These are phyloP conservation scores for Phlogophora meticulosa DNA, from an alignment of 2,888 invertebrate species.

Conservation along the genomic window DNA sequence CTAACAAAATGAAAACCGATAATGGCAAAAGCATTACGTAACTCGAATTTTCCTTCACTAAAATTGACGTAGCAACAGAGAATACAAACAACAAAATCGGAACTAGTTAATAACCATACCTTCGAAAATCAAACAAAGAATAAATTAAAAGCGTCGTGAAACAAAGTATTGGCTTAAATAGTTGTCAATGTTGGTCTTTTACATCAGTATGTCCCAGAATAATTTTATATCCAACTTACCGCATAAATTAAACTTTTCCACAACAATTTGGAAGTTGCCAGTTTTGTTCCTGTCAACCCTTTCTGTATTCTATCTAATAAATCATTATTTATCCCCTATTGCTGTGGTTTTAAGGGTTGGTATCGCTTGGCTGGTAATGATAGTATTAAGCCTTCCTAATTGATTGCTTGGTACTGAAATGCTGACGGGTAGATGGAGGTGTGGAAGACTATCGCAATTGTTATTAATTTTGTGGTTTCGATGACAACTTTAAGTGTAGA, in stretches of 20 bases:
- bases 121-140: slow-evolving; percentile 36
- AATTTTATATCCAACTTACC: slow-evolving; percentile 79
- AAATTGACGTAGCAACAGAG: too few relatives aligned
- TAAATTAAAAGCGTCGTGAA: slow-evolving; percentile 32
- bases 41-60: background rate
- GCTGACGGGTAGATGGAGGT: slow-evolving; percentile 41
- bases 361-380: slow-evolving; percentile 60
- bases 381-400: slow-evolving; percentile 71
- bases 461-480: slow-evolving; percentile 53
- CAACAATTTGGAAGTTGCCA: slow-evolving; percentile 80
- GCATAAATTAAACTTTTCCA: slow-evolving; percentile 83
- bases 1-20: background rate
- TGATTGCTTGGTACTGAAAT: slow-evolving; percentile 69
- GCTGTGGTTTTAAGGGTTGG: slow-evolving; percentile 58
- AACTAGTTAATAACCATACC: slow-evolving; percentile 17
- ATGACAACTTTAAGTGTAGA: slow-evolving; percentile 34
- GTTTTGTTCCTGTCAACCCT: slow-evolving; percentile 81
- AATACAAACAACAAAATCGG: background rate
- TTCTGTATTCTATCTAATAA: slow-evolving; percentile 70
- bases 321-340: slow-evolving; percentile 71
- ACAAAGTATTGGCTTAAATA: slow-evolving; percentile 33
- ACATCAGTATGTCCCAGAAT: slow-evolving; percentile 71
- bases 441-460: slow-evolving; percentile 41
- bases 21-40: background rate
- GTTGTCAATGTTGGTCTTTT: slow-evolving; percentile 51